Evolutionary conservation across 2,113 vertebrate species (phyloP).

Genomic region (Tinamus guttatus): DNA sequence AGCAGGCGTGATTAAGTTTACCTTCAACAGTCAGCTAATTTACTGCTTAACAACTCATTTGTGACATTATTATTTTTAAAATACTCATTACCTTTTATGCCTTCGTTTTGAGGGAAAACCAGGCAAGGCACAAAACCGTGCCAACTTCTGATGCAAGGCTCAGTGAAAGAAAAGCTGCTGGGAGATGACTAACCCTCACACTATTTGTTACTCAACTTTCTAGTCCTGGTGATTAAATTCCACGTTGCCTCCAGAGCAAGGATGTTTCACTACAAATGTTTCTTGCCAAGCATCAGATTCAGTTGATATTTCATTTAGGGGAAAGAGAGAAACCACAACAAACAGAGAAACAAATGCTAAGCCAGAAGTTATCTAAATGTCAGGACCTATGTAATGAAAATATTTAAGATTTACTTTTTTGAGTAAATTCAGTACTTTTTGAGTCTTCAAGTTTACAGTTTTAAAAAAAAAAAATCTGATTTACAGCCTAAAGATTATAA

Average conservation of each 20-base stretch:
- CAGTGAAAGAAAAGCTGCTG: conserved; percentile 35
- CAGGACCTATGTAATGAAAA: not conserved
- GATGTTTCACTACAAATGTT: conserved; percentile 22
- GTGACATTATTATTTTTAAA: conserved; percentile 39
- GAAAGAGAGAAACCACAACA: conserved; percentile 2
- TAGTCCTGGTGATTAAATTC: conserved; percentile 23
- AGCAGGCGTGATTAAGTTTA: conserved; percentile 12
- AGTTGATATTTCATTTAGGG: not conserved
- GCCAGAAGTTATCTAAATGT: not conserved
- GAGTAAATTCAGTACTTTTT: no score
- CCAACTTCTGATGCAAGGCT: not conserved
- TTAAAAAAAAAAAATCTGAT: not conserved
- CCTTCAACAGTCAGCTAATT: conserved; percentile 25
- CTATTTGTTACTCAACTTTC: conserved; percentile 71
- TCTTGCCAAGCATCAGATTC: conserved; percentile 20
- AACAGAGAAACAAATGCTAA: not conserved
- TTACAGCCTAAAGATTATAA: not conserved
- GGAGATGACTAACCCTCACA: conserved; percentile 64
- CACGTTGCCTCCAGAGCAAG: conserved; percentile 18
- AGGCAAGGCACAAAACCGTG: conserved; percentile 31
- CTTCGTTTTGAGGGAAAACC: conserved; percentile 47
- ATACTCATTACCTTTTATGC: conserved; percentile 43
- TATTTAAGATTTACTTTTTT: not conserved
- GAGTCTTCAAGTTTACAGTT: not conserved
- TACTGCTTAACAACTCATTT: conserved; percentile 34